phyloP scores from a whole-genome alignment of 2,797 vertebrate species.

The Onychomys arenicola region DNA sequence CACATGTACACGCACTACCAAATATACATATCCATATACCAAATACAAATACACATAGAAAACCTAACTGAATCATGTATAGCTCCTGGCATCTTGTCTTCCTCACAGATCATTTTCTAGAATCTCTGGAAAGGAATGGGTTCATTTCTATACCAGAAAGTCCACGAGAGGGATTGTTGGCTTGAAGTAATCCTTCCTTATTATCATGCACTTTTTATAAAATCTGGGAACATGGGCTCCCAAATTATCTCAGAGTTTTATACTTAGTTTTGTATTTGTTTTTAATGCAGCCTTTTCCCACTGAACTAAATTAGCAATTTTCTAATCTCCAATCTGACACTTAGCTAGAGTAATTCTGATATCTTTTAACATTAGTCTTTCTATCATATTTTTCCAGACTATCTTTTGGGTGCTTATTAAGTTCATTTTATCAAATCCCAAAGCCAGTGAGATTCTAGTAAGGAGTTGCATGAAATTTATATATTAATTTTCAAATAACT shows the following conservation, averaged over 20 bases:
- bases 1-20: not conserved
- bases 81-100: slow-evolving; percentile 38
- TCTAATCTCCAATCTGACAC: slow-evolving; percentile 10
- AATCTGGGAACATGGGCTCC: not conserved
- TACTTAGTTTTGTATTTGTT: slow-evolving; percentile 30
- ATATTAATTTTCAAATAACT: slow-evolving; percentile 41
- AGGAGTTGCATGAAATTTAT: slow-evolving; percentile 10
- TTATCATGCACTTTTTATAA: not conserved
- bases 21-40: no score
- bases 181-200: not conserved
- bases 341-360: not conserved
- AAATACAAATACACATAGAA: not conserved
- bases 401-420: slow-evolving; percentile 37
- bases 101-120: slow-evolving; percentile 17
- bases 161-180: not conserved
- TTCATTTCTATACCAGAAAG: slow-evolving; percentile 41
- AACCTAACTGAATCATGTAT: not conserved
- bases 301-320: slow-evolving; percentile 29
- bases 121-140: slow-evolving; percentile 18
- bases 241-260: slow-evolving; percentile 12
- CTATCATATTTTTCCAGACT: slow-evolving; percentile 5
- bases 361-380: slow-evolving; percentile 14
- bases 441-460: not conserved
- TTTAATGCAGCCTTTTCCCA: slow-evolving; percentile 11
- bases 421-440: slow-evolving; percentile 42